These are phyloP conservation scores for Chionomys nivalis DNA, from an alignment of 2,113 vertebrate species.

Conservation along the genomic window DNA sequence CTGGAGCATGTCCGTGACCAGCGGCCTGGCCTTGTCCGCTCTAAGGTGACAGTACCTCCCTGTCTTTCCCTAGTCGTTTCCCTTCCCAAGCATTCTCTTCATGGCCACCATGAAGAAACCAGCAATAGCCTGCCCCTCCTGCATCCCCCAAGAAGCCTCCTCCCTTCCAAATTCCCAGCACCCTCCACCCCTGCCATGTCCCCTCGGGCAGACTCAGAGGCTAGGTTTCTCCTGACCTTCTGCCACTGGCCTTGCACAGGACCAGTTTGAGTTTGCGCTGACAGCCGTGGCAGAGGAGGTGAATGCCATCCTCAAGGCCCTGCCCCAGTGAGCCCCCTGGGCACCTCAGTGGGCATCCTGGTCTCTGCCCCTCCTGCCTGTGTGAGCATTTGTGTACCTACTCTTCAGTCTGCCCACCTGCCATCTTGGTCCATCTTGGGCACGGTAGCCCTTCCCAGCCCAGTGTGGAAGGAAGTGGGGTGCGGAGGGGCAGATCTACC, in stretches of 20 bases:
- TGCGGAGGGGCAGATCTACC: neutral
- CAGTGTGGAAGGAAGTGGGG: neutral
- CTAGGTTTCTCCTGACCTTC: neutral
- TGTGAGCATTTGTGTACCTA: constrained; percentile 55
- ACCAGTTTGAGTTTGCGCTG: constrained; percentile 98
- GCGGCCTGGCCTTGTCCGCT: constrained; percentile 94
- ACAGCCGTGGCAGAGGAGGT: constrained; percentile 98
- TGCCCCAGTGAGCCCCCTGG: constrained; percentile 90
- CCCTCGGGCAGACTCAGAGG: neutral
- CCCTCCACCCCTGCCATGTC: too few relatives aligned
- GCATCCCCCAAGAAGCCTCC: too few relatives aligned
- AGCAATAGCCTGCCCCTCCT: neutral
- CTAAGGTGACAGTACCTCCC: constrained; percentile 89
- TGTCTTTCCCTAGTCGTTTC: neutral
- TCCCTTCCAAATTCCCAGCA: neutral
- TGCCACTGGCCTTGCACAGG: constrained; percentile 84
- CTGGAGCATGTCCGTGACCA: constrained; percentile 98
- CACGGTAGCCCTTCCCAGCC: neutral
- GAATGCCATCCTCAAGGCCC: constrained; percentile 97
- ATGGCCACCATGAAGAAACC: neutral
- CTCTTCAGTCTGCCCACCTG: neutral
- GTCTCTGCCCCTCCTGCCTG: constrained; percentile 33
- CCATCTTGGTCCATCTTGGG: neutral
- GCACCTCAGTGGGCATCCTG: neutral
- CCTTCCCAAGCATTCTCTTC: neutral